Evolutionary conservation across 2,888 invertebrate genomes (phyloP).

Genomic region (Agrypnus murinus): DNA sequence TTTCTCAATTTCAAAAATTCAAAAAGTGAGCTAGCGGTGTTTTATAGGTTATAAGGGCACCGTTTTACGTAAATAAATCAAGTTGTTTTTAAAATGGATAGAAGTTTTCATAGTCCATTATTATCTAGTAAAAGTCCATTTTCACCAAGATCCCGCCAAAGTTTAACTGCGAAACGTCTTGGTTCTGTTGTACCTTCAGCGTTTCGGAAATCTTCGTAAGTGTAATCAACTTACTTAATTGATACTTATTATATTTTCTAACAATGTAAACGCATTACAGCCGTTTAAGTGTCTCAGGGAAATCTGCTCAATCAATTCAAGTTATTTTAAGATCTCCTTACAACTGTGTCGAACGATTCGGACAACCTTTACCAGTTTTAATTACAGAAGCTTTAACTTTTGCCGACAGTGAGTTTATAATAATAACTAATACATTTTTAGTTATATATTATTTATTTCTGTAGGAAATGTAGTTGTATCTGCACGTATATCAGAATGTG

Average conservation of each 20-base stretch:
- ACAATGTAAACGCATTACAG: too few relatives aligned
- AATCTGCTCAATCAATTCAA: constrained; percentile 81
- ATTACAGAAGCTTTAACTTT: constrained; percentile 92
- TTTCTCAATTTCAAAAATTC: too few relatives aligned
- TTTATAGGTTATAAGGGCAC: constrained; percentile 28
- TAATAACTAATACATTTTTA: constrained; percentile 2
- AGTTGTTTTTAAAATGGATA: constrained; percentile 55
- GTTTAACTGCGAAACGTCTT: constrained; percentile 58
- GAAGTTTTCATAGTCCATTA: constrained; percentile 55
- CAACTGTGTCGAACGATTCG: constrained; percentile 86
- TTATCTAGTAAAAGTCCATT: constrained; percentile 59
- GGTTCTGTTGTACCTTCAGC: constrained; percentile 57
- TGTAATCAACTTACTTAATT: constrained; percentile 33
- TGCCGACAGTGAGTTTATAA: constrained; percentile 80
- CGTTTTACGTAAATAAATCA: too few relatives aligned
- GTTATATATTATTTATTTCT: constrained; percentile 42
- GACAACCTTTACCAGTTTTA: constrained; percentile 87
- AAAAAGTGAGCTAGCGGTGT: background rate
- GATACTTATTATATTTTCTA: too few relatives aligned
- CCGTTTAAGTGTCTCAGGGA: constrained; percentile 75
- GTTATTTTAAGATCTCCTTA: constrained; percentile 84
- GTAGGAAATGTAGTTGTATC: constrained; percentile 70
- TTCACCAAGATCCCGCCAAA: constrained; percentile 65
- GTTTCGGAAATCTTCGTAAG: constrained; percentile 68
- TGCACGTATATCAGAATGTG: constrained; percentile 72